Evolutionary conservation across 2,888 invertebrate species (phyloP).

Genomic region (Podotricha telesiphe): DNA sequence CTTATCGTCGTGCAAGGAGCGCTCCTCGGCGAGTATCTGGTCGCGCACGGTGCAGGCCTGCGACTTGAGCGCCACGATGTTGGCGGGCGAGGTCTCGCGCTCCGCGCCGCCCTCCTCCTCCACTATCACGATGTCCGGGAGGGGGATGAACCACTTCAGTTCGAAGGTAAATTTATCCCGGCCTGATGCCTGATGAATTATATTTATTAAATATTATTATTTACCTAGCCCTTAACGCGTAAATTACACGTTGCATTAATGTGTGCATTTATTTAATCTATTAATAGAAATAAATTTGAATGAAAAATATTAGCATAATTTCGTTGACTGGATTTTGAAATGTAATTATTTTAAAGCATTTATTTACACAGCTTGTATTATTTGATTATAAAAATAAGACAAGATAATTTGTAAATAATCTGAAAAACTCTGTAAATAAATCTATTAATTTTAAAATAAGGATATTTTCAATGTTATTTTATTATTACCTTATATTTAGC

Average conservation of each 20-base stretch:
- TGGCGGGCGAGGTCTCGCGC: slow-evolving; percentile 88
- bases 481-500: slow-evolving; percentile 93
- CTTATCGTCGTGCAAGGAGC: slow-evolving; percentile 86
- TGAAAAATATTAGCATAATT: too few species aligned
- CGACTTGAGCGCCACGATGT: slow-evolving; percentile 92
- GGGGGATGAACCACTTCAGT: slow-evolving; percentile 95
- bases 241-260: too few species aligned
- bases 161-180: slow-evolving; percentile 96
- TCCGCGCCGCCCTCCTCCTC: slow-evolving; percentile 84
- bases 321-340: too few species aligned
- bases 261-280: too few species aligned
- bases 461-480: background rate
- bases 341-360: too few species aligned
- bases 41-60: slow-evolving; percentile 94
- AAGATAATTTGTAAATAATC: too few species aligned
- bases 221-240: too few species aligned
- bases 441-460: too few species aligned
- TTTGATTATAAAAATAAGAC: too few species aligned
- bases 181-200: slow-evolving; percentile 86
- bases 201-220: background rate
- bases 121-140: slow-evolving; percentile 90
- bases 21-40: slow-evolving; percentile 91
- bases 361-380: too few species aligned
- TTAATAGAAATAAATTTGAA: too few species aligned
- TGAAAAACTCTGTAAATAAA: too few species aligned